phyloP scores from a whole-genome alignment of 2,113 vertebrate species.

The Etheostoma spectabile region DNA sequence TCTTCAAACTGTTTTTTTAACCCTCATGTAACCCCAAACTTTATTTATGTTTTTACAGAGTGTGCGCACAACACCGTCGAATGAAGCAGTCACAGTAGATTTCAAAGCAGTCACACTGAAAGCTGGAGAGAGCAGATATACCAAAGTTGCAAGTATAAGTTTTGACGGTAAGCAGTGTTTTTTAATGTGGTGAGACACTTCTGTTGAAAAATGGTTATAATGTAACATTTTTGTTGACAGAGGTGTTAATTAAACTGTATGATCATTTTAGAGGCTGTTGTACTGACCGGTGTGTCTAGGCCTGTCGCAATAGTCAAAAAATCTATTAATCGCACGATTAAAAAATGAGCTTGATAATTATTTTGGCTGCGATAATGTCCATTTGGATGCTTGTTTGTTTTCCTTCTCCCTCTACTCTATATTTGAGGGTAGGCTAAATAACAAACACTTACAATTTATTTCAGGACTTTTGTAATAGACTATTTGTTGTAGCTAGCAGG shows the following conservation, averaged over 20 bases:
- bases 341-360: too few relatives aligned
- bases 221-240: background rate
- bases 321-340: too few relatives aligned
- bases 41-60: constrained; percentile 84
- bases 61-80: constrained; percentile 94
- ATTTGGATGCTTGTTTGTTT: too few relatives aligned
- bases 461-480: background rate
- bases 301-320: too few relatives aligned
- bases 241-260: too few relatives aligned
- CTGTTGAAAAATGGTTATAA: background rate
- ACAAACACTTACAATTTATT: background rate
- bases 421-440: background rate
- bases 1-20: background rate
- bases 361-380: too few relatives aligned
- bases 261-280: background rate
- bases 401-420: too few relatives aligned
- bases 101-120: constrained; percentile 97
- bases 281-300: background rate
- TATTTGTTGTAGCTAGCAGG: too few relatives aligned
- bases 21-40: background rate
- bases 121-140: constrained; percentile 97
- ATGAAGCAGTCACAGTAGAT: constrained; percentile 93
- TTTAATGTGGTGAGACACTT: background rate
- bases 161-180: constrained; percentile 92
- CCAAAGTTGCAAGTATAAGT: constrained; percentile 98